These are phyloP conservation scores for Heterochromis multidens DNA, from an alignment of 2,113 vertebrate species.

Conservation along the genomic window DNA sequence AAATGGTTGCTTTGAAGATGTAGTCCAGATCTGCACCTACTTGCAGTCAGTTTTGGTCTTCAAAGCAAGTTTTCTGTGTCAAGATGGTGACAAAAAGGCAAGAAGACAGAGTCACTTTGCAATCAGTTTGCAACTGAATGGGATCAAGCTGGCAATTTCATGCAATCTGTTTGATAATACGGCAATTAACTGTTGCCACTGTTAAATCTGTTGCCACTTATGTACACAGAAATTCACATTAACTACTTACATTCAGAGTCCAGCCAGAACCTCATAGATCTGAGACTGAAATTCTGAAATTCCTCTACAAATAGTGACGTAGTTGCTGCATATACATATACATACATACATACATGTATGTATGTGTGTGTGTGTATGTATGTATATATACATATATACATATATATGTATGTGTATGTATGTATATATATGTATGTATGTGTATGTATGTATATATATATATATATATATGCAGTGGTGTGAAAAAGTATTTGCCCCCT, in stretches of 20 bases:
- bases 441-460: too few relatives aligned
- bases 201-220: neutral
- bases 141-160: neutral
- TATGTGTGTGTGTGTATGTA: too few relatives aligned
- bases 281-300: neutral
- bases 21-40: neutral
- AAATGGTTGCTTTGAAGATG: neutral
- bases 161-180: neutral
- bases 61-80: neutral
- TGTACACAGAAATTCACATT: neutral
- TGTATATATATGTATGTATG: too few relatives aligned
- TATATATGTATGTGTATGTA: too few relatives aligned
- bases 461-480: too few relatives aligned
- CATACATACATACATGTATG: too few relatives aligned
- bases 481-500: too few relatives aligned
- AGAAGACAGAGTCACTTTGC: neutral
- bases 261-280: neutral
- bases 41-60: neutral
- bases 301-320: neutral
- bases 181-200: neutral
- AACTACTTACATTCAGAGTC: neutral
- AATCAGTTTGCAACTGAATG: neutral
- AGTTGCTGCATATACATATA: neutral
- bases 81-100: neutral
- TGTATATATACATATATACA: too few relatives aligned